Percentiles rank a stretch among this genome's conserved stretches.
These are phyloP conservation scores for Ophioderma brevispina DNA, from an alignment of 35 echinoderm and acorn worm species.

Conservation along the genomic window DNA sequence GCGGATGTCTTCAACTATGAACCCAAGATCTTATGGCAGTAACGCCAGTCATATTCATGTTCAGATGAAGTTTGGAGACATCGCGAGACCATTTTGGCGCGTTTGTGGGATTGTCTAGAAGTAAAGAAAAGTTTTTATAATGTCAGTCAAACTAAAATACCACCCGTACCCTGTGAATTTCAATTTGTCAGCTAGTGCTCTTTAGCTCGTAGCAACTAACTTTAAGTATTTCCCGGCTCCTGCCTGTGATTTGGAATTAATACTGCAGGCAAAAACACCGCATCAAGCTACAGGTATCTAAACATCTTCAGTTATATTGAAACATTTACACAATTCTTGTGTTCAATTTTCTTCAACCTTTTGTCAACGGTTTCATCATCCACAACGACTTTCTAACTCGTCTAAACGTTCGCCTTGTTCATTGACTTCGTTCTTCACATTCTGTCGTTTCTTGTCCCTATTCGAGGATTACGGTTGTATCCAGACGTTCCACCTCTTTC, in stretches of 20 bases:
- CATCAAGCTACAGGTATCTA: too few species aligned
- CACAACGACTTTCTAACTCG: constrained; percentile 76
- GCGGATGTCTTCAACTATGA: constrained; percentile 85
- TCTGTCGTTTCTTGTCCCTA: constrained; percentile 75
- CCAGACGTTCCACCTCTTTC: constrained; percentile 57
- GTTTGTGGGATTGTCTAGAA: constrained; percentile 92
- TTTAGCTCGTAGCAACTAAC: too few species aligned
- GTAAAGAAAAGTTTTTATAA: too few species aligned
- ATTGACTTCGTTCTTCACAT: constrained; percentile 80
- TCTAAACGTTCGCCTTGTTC: constrained; percentile 81
- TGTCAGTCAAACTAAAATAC: too few species aligned
- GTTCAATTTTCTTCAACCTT: too few species aligned
- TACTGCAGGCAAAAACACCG: not conserved
- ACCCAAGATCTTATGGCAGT: constrained; percentile 83
- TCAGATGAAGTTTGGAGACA: constrained; percentile 85
- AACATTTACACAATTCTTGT: constrained; percentile 42
- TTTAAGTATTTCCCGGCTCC: too few species aligned
- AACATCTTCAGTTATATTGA: too few species aligned
- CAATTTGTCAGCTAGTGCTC: too few species aligned
- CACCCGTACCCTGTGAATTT: too few species aligned
- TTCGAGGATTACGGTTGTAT: constrained; percentile 65
- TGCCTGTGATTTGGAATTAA: too few species aligned
- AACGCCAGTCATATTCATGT: constrained; percentile 92
- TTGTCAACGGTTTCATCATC: constrained; percentile 95
- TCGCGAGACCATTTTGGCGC: constrained; percentile 98